Base-by-base conservation (phyloP, 1,140 invertebrate species). In the Drosophila bocqueti region DNA sequence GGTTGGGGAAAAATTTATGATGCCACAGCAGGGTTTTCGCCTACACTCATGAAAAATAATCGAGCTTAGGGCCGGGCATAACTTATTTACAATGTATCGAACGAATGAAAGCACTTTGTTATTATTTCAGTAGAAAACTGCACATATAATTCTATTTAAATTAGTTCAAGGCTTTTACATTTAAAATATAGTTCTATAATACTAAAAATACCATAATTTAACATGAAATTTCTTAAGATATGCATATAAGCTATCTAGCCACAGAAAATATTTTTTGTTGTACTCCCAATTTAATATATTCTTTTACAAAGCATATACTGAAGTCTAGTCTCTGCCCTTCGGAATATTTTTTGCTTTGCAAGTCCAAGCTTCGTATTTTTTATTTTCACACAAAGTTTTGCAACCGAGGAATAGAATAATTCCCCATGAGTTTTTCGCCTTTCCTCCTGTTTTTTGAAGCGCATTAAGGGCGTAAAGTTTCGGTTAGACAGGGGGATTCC, bases 391-490 rank as follows among this genome's bases (percentile, higher is more conserved):
- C 24, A 83, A 81, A 81, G 66, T 86, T 85, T 55, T 34, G 42
- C 62, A 67, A 43, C 40, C 61, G 26, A 43, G 49, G 36, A 43
- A 47, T 46, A 24, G 24, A 31, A n/a, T 49, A 43, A 74, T 73
- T 73, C 69, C 69, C 67, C 46, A 42, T 43, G 69, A 60, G n/a
- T 46, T 34, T 57, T 55, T 46, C 21, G n/a, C 15, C 66, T 15
- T 18, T 18, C 24, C 43, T 26, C 15, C 38, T 55, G 15, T 75
- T 65, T 60, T 80, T 40, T 47, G 57, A 26, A 50, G 65, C 74
- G 73, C 81, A 76, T 83, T 83, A 83, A 73, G 77, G 71, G 62
- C 58, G 72, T 81, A 63, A 84, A 63, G 69, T 54, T 72, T 55
- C 13, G 31, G 36, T n/a, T 31, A 2, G 34, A 4, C 6, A 29